Conservation (phyloP, 1,140 invertebrate genomes). For the Reticulitermes speratus region DNA sequence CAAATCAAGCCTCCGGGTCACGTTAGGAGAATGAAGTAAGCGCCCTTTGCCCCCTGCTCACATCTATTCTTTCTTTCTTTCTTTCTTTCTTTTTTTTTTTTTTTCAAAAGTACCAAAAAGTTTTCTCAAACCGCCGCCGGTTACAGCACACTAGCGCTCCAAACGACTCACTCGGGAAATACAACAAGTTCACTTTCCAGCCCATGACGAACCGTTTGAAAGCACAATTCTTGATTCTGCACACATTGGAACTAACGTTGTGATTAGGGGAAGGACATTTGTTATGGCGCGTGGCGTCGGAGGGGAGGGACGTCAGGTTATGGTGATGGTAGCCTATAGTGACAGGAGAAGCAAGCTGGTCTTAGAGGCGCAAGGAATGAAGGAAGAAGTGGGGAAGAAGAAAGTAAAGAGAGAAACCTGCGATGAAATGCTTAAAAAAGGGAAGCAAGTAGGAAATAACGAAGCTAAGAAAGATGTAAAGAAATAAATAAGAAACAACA, state of each 20-base stretch:
- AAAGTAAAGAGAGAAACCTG: no score
- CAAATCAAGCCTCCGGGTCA: constrained; percentile 31
- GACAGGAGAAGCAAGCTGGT: no score
- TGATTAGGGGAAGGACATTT: neutral
- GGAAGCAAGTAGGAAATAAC: no score
- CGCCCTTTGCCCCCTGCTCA: neutral
- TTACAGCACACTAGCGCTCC: constrained; percentile 29
- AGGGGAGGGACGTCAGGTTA: no score
- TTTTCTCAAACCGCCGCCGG: constrained; percentile 30
- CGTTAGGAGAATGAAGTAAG: constrained; percentile 27
- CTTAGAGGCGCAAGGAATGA: no score
- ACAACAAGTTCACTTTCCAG: neutral
- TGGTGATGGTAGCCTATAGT: neutral
- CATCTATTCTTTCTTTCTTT: neutral
- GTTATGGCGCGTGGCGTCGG: neutral
- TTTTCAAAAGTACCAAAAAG: neutral
- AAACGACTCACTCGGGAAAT: constrained; percentile 30
- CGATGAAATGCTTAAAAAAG: no score
- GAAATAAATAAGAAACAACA: no score
- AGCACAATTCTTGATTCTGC: neutral
- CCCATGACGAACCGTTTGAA: neutral
- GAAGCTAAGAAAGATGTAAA: no score
- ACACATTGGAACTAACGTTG: neutral
- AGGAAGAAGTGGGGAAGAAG: no score
- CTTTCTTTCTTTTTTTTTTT: neutral